Base-by-base conservation (phyloP, 2,113 vertebrate species). In the Progne subis region DNA sequence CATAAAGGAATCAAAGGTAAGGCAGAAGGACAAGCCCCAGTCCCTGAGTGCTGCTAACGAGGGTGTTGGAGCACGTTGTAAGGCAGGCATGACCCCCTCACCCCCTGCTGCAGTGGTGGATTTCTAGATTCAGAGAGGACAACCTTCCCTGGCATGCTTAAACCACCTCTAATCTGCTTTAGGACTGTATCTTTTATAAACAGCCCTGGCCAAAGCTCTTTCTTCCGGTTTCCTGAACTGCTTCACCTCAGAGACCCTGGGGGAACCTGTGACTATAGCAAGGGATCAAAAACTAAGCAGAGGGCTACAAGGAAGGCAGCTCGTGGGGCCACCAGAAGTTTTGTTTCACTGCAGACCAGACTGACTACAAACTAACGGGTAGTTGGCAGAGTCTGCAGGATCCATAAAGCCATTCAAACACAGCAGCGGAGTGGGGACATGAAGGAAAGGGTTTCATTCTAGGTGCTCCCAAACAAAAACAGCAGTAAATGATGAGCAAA, bases 131-230 rank as follows among this genome's bases (percentile, higher is more conserved):
- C 57, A 63, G 94, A 67, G 78, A 91, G 93, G 92, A 88, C 94
- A 95, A 88, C 95, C 94, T 94, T 94, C 87, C 72, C 90, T 64
- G 77, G 94, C 96, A 95, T 92, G 92, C 92, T 95, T 95, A 96
- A 97, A 95, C 43, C 92, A 84, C 82, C 59, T 80, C 70, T 97
- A 97, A 97, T 86, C 97, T 86, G 87, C 94, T 97, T 97, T 97
- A 88, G 77, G 79, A 43, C 49, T 83, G 82, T 94, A 89, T 96
- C 91, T 92, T 87, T 94, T 67, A 85, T 94, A 92, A 96, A 96
- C 90, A 94, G 43, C 69, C 41, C 84, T 44, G 53, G 79, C 47
- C 94, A 96, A 96, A 97, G 95, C 96, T 84, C 82, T 86, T 96
- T 91, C 93, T 97, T 96, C 96, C 90, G 74, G 55, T 95, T 96